Evolutionary conservation across 2,888 invertebrate species (phyloP).

Genomic region (Lydus trimaculatus): DNA sequence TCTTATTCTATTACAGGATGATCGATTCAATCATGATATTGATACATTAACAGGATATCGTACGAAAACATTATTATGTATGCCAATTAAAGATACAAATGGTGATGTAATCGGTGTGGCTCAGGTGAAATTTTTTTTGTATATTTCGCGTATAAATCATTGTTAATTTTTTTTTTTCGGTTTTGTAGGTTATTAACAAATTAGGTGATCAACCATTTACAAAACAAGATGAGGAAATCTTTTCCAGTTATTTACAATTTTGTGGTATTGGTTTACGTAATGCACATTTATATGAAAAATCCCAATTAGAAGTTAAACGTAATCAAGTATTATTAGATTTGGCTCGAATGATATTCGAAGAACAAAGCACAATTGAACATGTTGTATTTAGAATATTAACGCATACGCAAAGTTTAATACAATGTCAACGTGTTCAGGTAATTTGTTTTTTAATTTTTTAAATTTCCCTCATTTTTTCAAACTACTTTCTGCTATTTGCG

Average conservation of each 20-base stretch:
- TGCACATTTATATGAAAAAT: constrained; percentile 95
- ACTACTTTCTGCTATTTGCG: no score
- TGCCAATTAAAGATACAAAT: constrained; percentile 94
- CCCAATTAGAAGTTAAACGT: constrained; percentile 92
- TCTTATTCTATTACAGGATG: constrained; percentile 68
- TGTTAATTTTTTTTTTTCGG: not conserved
- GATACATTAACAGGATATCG: constrained; percentile 93
- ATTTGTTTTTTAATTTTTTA: constrained; percentile 24
- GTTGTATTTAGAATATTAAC: constrained; percentile 93
- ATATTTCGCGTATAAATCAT: no score
- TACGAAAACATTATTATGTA: constrained; percentile 90
- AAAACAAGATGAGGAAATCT: constrained; percentile 86
- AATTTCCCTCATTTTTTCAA: not conserved
- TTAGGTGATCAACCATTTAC: constrained; percentile 85
- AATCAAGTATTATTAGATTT: constrained; percentile 94
- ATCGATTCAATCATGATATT: constrained; percentile 92
- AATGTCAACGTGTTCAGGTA: constrained; percentile 95
- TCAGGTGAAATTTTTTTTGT: constrained; percentile 70
- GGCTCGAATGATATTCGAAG: constrained; percentile 96
- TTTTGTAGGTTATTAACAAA: constrained; percentile 83
- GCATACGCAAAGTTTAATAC: constrained; percentile 92
- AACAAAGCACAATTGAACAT: constrained; percentile 95
- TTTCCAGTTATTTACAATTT: constrained; percentile 92
- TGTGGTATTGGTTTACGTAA: constrained; percentile 95
- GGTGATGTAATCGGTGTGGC: constrained; percentile 97